Base-by-base conservation (phyloP, 2,797 vertebrate species). In the Myotis findleyi region DNA sequence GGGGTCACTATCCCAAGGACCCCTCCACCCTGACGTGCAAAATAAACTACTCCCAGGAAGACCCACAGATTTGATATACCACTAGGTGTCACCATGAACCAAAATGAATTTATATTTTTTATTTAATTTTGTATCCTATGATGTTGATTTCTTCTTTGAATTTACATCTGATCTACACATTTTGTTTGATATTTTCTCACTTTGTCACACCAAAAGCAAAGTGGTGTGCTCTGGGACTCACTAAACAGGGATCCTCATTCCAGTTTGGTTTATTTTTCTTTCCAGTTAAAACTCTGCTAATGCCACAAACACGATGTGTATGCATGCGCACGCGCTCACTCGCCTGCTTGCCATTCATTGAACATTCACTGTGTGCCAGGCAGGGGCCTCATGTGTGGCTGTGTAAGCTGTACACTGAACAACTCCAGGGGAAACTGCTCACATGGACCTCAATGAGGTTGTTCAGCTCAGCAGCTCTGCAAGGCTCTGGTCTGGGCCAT, bases 51-150 rank as follows among this genome's bases (percentile, higher is more conserved):
- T 69, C 7, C 76, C 59, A 87, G 76, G 27, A 81, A 96, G 92
- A 69, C 0, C n/a, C 85, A 69, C 49, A 7, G 49, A 55, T 91
- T 51, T 41, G 59, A 89, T 44, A 33, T 1, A 53, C 95, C 97
- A 94, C 53, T 49, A 95, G 93, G 87, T 90, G 96, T 96, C 95
- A 91, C 92, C 51, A 51, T 11, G 16, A 96, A 64, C 89, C 84
- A 97, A 76, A 94, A 66, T 55, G 89, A 80, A 9, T 91, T 79
- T 81, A 83, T 71, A 25, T 68, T 88, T 84, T 25, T 84, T 64
- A 38, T 81, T n/a, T 55, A 17, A 57, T 25, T 14, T 80, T 96
- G 91, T 64, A 72, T 82, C 23, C 44, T 72, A 53, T 33, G 81
- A 47, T 41, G 20, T 30, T 76, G 14, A 4, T 90, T 85, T 82